These are phyloP conservation scores for Helicorthomorpha holstii DNA, from an alignment of 1,140 invertebrate species.

Conservation along the genomic window DNA sequence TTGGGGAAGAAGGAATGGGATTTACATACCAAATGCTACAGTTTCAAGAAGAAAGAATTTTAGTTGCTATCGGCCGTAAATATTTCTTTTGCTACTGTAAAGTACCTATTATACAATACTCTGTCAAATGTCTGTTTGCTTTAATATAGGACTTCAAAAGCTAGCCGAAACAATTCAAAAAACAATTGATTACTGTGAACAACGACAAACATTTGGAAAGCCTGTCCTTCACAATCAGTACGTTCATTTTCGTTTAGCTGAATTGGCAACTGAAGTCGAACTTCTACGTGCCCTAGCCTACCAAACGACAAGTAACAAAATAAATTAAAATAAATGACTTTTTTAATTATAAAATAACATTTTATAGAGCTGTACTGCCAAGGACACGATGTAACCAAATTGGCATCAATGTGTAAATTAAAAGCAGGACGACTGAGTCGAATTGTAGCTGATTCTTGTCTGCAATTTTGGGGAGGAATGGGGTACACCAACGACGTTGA, in stretches of 20 bases:
- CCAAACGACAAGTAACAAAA: conserved; percentile 21
- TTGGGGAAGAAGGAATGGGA: conserved; percentile 39
- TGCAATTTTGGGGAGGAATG: conserved; percentile 45
- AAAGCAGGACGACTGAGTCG: conserved; percentile 35
- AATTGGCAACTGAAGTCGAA: conserved; percentile 39
- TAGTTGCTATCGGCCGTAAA: conserved; percentile 16
- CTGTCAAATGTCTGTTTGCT: not conserved
- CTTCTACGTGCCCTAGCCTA: conserved; percentile 31
- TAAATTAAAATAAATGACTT: not conserved
- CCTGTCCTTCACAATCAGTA: conserved; percentile 34
- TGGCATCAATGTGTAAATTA: conserved; percentile 40
- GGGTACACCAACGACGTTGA: conserved; percentile 36
- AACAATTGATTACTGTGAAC: conserved; percentile 33
- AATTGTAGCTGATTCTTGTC: conserved; percentile 34
- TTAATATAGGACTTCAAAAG: not conserved
- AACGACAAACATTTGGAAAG: conserved; percentile 32
- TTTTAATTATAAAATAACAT: not conserved
- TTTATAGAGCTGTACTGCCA: conserved; percentile 24
- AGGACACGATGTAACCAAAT: conserved; percentile 35
- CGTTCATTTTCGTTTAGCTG: conserved; percentile 36
- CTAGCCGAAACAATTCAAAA: conserved; percentile 19
- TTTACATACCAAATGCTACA: conserved; percentile 45
- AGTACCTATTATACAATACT: too few species aligned
- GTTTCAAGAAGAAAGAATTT: conserved; percentile 39
- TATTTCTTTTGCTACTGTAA: not conserved